phyloP scores from a whole-genome alignment of 2,113 vertebrate species.

The Odocoileus hemionus region DNA sequence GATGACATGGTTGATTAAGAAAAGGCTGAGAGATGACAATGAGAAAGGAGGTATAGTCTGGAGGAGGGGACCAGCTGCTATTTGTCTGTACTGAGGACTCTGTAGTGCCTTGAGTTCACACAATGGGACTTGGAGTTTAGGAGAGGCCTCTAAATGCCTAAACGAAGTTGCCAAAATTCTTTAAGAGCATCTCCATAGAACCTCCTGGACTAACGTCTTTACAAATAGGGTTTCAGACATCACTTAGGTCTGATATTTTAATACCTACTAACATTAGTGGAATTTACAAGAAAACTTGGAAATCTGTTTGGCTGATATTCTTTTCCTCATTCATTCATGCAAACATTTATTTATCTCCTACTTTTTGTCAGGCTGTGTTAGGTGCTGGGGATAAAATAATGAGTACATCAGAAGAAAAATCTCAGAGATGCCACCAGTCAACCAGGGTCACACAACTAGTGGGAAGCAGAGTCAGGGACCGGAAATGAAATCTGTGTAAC shows the following conservation, averaged over 20 bases:
- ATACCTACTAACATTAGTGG: constrained; percentile 13
- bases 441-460: neutral
- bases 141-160: neutral
- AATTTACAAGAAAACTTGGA: constrained; percentile 17
- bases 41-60: constrained; percentile 16
- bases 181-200: neutral
- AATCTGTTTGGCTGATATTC: neutral
- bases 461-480: neutral
- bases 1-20: constrained; percentile 1
- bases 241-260: neutral
- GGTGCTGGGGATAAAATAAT: neutral
- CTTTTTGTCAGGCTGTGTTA: neutral
- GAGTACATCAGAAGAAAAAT: constrained; percentile 8
- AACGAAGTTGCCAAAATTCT: neutral
- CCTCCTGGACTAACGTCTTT: neutral
- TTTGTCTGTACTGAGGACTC: neutral
- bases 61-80: constrained; percentile 1
- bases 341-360: constrained; percentile 13
- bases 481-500: neutral
- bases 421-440: neutral
- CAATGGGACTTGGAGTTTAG: neutral
- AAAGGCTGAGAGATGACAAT: constrained; percentile 34
- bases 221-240: constrained; percentile 24
- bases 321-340: constrained; percentile 20
- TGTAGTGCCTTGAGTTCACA: neutral